Percentiles rank a stretch among this genome's conserved stretches.
These are phyloP conservation scores for Myotis lucifugus DNA, from an alignment of 2,113 vertebrate species.

Conservation along the genomic window DNA sequence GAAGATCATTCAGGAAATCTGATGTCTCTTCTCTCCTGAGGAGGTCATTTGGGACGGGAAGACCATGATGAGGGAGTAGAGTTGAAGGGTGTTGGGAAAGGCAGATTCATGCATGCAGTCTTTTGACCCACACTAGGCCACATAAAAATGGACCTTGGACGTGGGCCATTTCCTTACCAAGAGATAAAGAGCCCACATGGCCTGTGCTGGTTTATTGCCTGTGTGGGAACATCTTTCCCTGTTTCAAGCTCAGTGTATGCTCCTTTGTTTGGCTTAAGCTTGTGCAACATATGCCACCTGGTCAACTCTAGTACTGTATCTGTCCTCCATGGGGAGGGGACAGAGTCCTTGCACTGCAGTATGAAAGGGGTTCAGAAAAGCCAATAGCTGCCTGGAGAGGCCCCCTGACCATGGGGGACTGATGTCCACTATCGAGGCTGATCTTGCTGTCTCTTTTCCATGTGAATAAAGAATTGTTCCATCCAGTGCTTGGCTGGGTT, in stretches of 20 bases:
- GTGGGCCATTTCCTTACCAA: neutral
- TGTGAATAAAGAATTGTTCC: neutral
- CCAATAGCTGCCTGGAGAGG: neutral
- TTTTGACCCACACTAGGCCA: neutral
- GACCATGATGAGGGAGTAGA: accelerated
- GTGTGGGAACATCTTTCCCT: neutral
- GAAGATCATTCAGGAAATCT: neutral
- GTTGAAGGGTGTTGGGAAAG: neutral
- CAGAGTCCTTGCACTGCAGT: neutral
- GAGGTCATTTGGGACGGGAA: neutral
- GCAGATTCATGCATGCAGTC: neutral
- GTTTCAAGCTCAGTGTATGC: neutral
- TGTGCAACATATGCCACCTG: neutral
- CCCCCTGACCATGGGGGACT: neutral
- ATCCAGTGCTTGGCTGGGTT: neutral
- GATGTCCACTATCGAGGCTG: neutral
- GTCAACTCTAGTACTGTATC: neutral
- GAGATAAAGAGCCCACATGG: neutral
- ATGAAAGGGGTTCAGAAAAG: neutral
- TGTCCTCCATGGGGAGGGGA: neutral
- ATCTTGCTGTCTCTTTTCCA: neutral
- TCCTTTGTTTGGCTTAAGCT: neutral
- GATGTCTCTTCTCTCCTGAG: neutral
- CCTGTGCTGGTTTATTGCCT: neutral
- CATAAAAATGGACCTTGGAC: neutral